phyloP scores from a whole-genome alignment of 35 echinoderm and acorn worm genomes.

The Apostichopus californicus region DNA sequence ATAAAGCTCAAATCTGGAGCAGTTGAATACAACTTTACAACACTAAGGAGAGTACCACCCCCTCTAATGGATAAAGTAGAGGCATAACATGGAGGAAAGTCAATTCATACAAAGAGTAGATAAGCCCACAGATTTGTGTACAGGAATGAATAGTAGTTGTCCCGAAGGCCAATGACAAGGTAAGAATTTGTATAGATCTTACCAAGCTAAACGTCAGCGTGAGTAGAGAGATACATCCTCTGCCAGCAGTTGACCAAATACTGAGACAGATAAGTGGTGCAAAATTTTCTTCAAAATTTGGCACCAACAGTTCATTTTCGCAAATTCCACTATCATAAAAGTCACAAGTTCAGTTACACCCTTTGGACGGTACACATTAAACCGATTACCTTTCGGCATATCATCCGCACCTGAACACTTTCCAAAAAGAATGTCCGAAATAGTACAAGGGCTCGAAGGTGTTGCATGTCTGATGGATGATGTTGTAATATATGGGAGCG shows the following conservation, averaged over 20 bases:
- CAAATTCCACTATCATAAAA: conserved; percentile 38
- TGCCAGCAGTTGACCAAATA: conserved; percentile 56
- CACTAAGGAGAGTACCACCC: background rate
- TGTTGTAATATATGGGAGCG: conserved; percentile 58
- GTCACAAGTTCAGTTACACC: background rate
- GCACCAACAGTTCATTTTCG: conserved; percentile 59
- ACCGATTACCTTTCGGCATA: conserved; percentile 75
- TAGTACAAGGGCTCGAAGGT: conserved; percentile 63
- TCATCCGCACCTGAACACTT: conserved; percentile 70
- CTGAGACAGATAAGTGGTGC: conserved; percentile 39
- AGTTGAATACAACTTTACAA: background rate
- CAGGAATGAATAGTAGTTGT: conserved; percentile 59
- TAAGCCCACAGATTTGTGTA: conserved; percentile 55
- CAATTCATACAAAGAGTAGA: conserved; percentile 37
- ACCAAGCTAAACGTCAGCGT: conserved; percentile 56
- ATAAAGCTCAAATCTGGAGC: background rate
- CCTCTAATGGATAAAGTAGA: conserved; percentile 17
- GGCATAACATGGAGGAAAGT: conserved; percentile 5
- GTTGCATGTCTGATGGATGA: conserved; percentile 67
- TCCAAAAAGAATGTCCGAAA: conserved; percentile 66
- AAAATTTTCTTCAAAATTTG: conserved; percentile 55
- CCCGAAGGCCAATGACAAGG: conserved; percentile 32
- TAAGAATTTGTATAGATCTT: conserved; percentile 61
- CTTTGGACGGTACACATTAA: conserved; percentile 65
- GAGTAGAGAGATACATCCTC: conserved; percentile 41